Evolutionary conservation across 2,113 vertebrate genomes (phyloP).

Genomic region (Meriones unguiculatus): DNA sequence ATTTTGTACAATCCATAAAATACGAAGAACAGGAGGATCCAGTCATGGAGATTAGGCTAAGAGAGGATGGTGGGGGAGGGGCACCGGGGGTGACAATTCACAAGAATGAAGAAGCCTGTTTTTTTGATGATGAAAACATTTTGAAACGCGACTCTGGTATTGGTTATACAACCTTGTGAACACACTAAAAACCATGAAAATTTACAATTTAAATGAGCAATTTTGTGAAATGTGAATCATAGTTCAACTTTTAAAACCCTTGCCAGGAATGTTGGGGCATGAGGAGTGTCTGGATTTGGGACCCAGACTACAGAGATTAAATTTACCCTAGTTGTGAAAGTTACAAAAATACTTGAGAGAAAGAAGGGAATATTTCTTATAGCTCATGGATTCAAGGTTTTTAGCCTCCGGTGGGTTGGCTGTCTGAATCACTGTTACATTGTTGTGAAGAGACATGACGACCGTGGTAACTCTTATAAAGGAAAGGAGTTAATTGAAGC

Average conservation of each 20-base stretch:
- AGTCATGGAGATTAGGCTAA: neutral
- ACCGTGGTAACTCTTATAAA: neutral
- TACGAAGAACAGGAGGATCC: neutral
- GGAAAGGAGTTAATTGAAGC: neutral
- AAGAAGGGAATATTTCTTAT: neutral
- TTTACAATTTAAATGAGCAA: neutral
- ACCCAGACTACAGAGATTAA: neutral
- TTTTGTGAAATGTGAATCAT: constrained; percentile 2
- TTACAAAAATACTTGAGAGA: neutral
- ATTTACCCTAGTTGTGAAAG: neutral
- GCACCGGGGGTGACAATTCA: neutral
- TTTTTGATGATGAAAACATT: constrained; percentile 35
- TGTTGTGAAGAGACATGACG: neutral
- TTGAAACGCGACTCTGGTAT: neutral
- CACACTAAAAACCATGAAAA: neutral
- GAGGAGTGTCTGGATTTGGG: neutral
- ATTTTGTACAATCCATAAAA: neutral
- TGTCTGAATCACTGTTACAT: neutral
- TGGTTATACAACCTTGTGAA: neutral
- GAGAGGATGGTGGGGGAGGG: neutral
- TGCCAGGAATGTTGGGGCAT: neutral
- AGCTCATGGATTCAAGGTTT: neutral
- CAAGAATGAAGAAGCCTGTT: neutral
- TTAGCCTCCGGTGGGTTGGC: neutral
- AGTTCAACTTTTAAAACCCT: neutral